Percentiles rank a stretch among this genome's conserved stretches.
phyloP scores from a whole-genome alignment of 2,113 vertebrate species.

The Amblyopsis rosae region DNA sequence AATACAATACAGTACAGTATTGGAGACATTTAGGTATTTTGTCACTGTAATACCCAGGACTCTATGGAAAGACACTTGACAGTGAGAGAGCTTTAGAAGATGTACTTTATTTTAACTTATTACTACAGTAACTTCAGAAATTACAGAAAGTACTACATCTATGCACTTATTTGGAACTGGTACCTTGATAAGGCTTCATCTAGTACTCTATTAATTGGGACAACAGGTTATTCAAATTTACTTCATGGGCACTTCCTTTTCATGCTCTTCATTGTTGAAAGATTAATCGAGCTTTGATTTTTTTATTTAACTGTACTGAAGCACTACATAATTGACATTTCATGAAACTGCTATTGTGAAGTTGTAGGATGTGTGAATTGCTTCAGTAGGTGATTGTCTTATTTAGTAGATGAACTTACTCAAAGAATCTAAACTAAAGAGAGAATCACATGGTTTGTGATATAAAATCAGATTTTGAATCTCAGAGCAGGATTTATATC shows the following conservation, averaged over 20 bases:
- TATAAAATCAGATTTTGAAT: background rate
- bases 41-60: background rate
- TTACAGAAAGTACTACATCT: background rate
- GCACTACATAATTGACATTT: background rate
- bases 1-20: too few species aligned
- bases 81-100: background rate
- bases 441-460: too few species aligned
- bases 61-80: background rate
- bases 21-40: slow-evolving; percentile 2
- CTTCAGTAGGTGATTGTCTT: slow-evolving; percentile 8
- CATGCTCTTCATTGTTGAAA: background rate
- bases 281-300: background rate
- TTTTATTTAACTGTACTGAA: background rate
- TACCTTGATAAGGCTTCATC: background rate
- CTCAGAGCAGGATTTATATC: slow-evolving; percentile 17
- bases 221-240: too few species aligned
- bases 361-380: background rate
- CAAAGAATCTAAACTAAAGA: background rate
- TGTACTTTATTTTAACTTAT: background rate
- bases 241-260: background rate
- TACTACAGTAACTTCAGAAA: background rate
- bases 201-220: background rate
- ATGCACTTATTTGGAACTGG: background rate
- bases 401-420: slow-evolving; percentile 12
- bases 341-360: slow-evolving; percentile 6